Base-by-base conservation (phyloP, 2,888 invertebrate genomes). In the Temnothorax rugatulus region DNA sequence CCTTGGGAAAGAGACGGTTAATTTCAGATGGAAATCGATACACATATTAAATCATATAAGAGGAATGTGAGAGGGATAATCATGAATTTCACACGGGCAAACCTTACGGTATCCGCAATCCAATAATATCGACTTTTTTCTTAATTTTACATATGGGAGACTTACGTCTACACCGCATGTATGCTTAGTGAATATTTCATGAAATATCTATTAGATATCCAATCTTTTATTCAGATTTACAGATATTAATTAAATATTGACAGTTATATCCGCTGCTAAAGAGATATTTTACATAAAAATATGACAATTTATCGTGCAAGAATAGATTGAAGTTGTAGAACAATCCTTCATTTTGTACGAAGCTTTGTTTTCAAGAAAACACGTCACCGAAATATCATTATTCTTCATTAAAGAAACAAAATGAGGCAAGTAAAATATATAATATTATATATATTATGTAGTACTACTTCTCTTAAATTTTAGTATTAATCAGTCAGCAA, bases 1-100 rank as follows among this genome's bases (percentile, higher is more conserved):
- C 59, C 59, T 81, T 59, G 73, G n/a, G 0, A 5, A 47, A 15
- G 44, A 71, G 21, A 44, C 21, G 18, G 73, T 71, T 79, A 61
- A 79, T 79, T 79, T 47, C 71, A 50, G 57, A 69, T 44, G 21
- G 25, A 47, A 21, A 71, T 77, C 68, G 79, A 59, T 59, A 59
- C 34, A 34, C 34, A 34, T 59, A 34, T 34, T 69, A 61, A 79
- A 59, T 71, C 47, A 79, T 71, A 59, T 21, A 57, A 68, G 9
- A 29, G 29, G 7, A 34, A 44, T 47, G 57, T 21, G 34, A 68
- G 13, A 15, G 9, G 9, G 29, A 44, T 69, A 34, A 79, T 79
- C 44, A 21, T 71, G 47, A 69, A 71, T 69, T 69, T 79, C 34
- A 21, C 44, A 54, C 54, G 29, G 21, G 5, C 15, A 25, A 69